Percentiles rank a stretch among this genome's conserved stretches.
Conservation (phyloP, 2,113 vertebrate species). For the Tragelaphus buxtoni region DNA sequence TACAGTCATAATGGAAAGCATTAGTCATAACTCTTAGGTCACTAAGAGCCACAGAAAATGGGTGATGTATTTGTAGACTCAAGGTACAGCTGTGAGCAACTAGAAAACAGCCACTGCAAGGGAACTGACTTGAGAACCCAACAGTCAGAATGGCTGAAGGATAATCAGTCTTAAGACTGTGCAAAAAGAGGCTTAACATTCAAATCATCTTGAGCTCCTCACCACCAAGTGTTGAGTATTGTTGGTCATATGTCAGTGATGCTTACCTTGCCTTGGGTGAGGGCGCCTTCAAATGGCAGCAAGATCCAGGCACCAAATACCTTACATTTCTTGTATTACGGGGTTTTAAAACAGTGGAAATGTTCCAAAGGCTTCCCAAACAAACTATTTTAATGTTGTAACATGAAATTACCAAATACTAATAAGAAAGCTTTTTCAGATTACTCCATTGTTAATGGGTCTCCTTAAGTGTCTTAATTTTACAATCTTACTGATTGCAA, state of each 20-base stretch:
- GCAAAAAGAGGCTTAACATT: background rate
- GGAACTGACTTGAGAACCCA: background rate
- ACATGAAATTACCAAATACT: background rate
- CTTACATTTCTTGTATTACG: background rate
- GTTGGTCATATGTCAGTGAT: background rate
- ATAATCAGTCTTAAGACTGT: background rate
- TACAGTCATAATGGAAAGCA: background rate
- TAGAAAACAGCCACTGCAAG: background rate
- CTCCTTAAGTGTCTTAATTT: background rate
- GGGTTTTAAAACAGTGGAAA: background rate
- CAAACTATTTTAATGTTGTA: background rate
- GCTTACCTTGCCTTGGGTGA: background rate
- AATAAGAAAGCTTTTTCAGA: background rate
- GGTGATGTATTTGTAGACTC: background rate
- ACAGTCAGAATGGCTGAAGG: background rate
- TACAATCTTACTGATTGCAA: background rate
- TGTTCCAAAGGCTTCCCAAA: background rate
- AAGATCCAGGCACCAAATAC: background rate
- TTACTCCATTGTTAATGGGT: background rate
- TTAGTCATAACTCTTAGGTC: background rate
- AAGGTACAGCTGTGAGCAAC: background rate
- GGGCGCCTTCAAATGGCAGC: background rate
- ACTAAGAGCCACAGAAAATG: background rate
- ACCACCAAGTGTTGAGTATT: background rate
- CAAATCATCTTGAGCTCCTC: background rate